Percentiles rank a stretch among this genome's conserved stretches.
Conservation (phyloP, 1,140 invertebrate species). For the Ladona fulva region DNA sequence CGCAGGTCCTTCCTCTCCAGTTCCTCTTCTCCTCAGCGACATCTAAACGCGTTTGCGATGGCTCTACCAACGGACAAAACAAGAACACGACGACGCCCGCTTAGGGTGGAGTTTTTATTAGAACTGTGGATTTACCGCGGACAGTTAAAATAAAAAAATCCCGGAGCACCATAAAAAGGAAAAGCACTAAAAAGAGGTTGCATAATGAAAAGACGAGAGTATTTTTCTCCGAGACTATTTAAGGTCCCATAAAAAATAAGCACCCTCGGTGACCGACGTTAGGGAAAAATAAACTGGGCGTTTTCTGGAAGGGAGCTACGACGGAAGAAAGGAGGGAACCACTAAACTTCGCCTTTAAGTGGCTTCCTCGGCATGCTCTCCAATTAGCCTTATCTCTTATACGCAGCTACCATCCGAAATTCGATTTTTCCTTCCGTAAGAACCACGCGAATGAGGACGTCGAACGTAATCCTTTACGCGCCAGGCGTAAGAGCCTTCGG, state of each 20-base stretch:
- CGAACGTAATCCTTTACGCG: too few species aligned
- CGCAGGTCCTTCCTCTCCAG: too few species aligned
- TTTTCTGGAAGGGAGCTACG: not conserved
- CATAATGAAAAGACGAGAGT: not conserved
- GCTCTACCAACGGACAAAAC: too few species aligned
- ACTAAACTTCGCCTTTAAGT: not conserved
- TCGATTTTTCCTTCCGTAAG: not conserved
- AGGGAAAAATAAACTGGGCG: not conserved
- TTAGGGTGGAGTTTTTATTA: not conserved
- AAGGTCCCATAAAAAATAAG: not conserved
- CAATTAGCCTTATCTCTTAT: constrained; percentile 9
- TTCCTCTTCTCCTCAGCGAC: too few species aligned
- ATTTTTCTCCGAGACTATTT: not conserved
- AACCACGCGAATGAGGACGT: too few species aligned
- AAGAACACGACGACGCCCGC: not conserved
- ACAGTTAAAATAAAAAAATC: not conserved
- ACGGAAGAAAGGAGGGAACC: not conserved
- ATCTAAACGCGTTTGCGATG: too few species aligned
- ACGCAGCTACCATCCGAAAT: not conserved
- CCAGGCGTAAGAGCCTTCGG: too few species aligned
- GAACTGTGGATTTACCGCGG: not conserved
- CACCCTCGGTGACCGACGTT: not conserved
- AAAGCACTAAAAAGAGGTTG: not conserved
- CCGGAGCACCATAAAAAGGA: not conserved
- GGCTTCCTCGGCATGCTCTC: not conserved